Conservation (phyloP, 2,113 vertebrate species). For the Opisthocomus hoazin region DNA sequence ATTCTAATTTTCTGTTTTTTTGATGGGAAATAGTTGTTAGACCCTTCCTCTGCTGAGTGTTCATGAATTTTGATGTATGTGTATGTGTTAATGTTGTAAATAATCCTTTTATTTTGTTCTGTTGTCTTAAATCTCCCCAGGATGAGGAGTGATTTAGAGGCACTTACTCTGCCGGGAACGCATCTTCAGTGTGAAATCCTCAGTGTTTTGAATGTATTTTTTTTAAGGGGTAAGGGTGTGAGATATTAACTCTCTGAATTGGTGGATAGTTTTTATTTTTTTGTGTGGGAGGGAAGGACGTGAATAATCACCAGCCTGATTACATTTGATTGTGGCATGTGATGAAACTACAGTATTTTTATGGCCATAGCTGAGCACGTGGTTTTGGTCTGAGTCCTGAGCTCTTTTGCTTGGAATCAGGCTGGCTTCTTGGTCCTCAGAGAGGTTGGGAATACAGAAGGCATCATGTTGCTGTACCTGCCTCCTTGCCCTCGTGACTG, state of each 20-base stretch:
- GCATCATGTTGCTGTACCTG: neutral
- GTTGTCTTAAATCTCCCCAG: neutral
- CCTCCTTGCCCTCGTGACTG: neutral
- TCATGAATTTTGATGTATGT: neutral
- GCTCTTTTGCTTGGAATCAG: neutral
- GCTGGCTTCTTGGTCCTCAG: neutral
- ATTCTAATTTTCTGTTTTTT: neutral
- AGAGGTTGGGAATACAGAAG: neutral
- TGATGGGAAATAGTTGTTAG: neutral
- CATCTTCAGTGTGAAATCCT: neutral
- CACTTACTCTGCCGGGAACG: neutral
- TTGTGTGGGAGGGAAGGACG: neutral
- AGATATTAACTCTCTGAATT: neutral
- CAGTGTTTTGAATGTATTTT: neutral
- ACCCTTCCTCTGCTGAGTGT: neutral
- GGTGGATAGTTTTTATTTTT: neutral
- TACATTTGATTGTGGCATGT: neutral
- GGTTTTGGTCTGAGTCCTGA: accelerated
- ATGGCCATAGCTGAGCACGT: neutral
- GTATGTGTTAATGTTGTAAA: neutral
- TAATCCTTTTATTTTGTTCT: neutral
- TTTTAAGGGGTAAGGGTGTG: neutral
- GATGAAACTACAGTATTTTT: neutral
- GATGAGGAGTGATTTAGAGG: neutral
- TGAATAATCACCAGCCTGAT: neutral